These are phyloP conservation scores for Pelecanus crispus DNA, from an alignment of 2,113 vertebrate species.

Conservation along the genomic window DNA sequence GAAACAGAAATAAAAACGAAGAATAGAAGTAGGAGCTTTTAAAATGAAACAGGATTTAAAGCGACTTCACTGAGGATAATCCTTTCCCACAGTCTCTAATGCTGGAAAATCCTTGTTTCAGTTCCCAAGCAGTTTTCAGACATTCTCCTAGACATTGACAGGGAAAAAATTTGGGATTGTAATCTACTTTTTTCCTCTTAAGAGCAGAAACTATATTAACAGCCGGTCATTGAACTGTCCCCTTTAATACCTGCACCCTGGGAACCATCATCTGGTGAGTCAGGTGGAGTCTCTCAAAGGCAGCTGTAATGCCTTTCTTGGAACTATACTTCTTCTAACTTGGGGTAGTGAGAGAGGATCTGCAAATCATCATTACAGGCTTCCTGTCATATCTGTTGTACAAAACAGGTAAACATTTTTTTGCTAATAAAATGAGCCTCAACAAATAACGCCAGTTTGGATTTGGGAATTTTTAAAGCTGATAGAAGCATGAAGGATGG, in stretches of 20 bases:
- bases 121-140: slow-evolving; percentile 21
- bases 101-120: slow-evolving; percentile 23
- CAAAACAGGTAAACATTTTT: background rate
- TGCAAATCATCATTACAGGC: background rate
- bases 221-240: background rate
- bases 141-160: background rate
- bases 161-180: background rate
- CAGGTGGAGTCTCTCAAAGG: background rate
- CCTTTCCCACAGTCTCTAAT: slow-evolving; percentile 41
- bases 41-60: slow-evolving; percentile 20
- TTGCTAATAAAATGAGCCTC: background rate
- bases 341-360: background rate
- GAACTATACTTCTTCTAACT: background rate
- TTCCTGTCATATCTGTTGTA: background rate
- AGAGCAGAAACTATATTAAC: background rate
- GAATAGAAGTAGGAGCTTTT: background rate
- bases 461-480: background rate
- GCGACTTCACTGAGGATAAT: background rate
- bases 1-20: slow-evolving; percentile 25
- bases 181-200: background rate
- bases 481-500: background rate
- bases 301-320: background rate
- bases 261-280: background rate
- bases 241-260: background rate
- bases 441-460: background rate